Evolutionary conservation across 2,888 invertebrate genomes (phyloP), one percentile per base, ranked within the genome.

Genomic region (Xanthorhoe spadicearia): DNA sequence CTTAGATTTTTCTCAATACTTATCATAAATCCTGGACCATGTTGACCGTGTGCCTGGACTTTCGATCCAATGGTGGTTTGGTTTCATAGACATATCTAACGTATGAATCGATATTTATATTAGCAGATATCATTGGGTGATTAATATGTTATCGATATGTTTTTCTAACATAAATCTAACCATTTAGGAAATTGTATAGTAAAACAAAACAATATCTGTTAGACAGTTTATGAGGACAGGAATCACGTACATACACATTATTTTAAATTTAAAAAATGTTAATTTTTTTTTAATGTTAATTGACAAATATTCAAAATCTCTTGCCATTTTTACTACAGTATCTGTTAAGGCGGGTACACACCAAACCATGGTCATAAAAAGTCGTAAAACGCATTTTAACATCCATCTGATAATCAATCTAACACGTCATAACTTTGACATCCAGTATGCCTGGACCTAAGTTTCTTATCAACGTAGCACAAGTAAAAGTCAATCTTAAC

Each of bases 391-490:
- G 88, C 88, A 92, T 93, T 93, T 93, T 93, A 93, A 93, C 93
- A 93, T 93, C 90, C 91, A 92, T 90, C 90, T 84, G 93, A 93
- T 93, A 93, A 93, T 93, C 93, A 93, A 93, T 93, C 93, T 92
- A 93, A 93, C 93, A 92, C 93, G 92, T 93, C 92, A 92, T 93
- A 93, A 92, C 90, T 93, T 93, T 93, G 93, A 93, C 92, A 92
- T 92, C 88, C 91, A 90, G 87, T 78, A 84, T 83, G 88, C 76
- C 80, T 86, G 89, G 83, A 87, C 86, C 83, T 87, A 83, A 87
- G 82, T 79, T 78, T 79, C 76, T 74, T 77, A 78, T 79, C 76
- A 74, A 72, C 51, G 52, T 32, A 7, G 50, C 23, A 57, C 66
- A 77, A 35, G 67, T 73, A 51, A 84, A 77, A 80, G 73, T 68